A percentile compares a stretch with the other conserved stretches of the same genome.
These are phyloP conservation scores for Liposcelis brunnea DNA, from an alignment of 2,888 invertebrate genomes.

Conservation along the genomic window DNA sequence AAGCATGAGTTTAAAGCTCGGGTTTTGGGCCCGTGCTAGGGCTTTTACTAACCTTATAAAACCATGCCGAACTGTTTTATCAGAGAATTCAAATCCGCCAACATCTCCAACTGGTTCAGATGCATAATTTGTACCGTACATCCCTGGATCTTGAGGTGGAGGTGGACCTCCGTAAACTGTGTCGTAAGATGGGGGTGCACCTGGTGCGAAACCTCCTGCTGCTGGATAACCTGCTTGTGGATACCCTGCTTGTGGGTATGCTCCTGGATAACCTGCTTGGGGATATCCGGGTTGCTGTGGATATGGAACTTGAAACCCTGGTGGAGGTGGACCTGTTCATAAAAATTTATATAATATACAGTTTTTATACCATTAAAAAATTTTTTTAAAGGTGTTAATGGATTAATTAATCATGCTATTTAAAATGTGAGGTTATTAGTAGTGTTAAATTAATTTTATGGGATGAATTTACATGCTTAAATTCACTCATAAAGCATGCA, in stretches of 20 bases:
- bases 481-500: too few species aligned
- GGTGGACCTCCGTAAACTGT: slow-evolving; percentile 14
- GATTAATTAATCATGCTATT: too few species aligned
- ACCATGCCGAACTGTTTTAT: slow-evolving; percentile 48
- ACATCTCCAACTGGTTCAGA: slow-evolving; percentile 39
- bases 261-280: slow-evolving; percentile 18
- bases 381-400: too few species aligned
- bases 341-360: slow-evolving; percentile 6
- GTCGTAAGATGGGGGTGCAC: slow-evolving; percentile 18
- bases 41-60: slow-evolving; percentile 51
- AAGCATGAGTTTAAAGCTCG: too few species aligned
- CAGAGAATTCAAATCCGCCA: slow-evolving; percentile 53
- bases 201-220: slow-evolving; percentile 18
- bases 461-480: too few species aligned
- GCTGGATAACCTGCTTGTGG: slow-evolving; percentile 21
- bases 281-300: slow-evolving; percentile 17
- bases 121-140: slow-evolving; percentile 27
- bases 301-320: slow-evolving; percentile 11
- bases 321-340: slow-evolving; percentile 2
- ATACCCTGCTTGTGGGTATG: slow-evolving; percentile 14
- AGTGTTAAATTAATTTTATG: too few species aligned
- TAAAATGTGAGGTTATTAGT: too few species aligned
- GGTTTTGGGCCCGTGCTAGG: too few species aligned
- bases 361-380: neutral
- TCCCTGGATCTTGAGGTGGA: slow-evolving; percentile 18